These are phyloP conservation scores for Thermophis baileyi DNA, from an alignment of 2,113 vertebrate genomes.

Conservation along the genomic window DNA sequence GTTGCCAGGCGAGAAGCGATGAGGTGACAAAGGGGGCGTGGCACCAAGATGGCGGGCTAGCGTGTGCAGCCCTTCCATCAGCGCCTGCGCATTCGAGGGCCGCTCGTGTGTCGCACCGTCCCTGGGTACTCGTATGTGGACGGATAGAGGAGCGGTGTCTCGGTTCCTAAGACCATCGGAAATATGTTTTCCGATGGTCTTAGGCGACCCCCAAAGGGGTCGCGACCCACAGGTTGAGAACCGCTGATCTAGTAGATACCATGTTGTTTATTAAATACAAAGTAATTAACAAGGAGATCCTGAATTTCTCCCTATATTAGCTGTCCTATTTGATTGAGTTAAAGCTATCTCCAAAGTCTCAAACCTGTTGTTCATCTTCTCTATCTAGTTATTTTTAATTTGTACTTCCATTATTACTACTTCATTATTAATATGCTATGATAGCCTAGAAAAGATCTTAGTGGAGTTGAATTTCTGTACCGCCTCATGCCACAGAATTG, in stretches of 20 bases:
- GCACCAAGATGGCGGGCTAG: too few species aligned
- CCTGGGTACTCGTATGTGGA: too few species aligned
- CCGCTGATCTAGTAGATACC: neutral
- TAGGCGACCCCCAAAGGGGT: too few species aligned
- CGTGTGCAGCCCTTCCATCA: too few species aligned
- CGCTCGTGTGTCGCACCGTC: too few species aligned
- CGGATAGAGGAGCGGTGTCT: too few species aligned
- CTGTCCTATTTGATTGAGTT: constrained; percentile 42
- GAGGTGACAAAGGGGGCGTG: too few species aligned
- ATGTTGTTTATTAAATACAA: constrained; percentile 20
- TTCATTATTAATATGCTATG: constrained; percentile 53
- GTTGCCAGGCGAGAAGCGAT: too few species aligned
- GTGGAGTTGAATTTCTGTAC: constrained; percentile 39
- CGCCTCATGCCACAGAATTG: neutral
- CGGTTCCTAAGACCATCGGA: too few species aligned
- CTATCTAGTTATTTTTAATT: constrained; percentile 52
- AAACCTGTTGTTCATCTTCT: constrained; percentile 44
- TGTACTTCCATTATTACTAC: constrained; percentile 45
- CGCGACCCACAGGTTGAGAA: too few species aligned
- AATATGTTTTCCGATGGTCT: too few species aligned
- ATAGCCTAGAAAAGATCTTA: constrained; percentile 50
- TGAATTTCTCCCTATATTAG: constrained; percentile 21
- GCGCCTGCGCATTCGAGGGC: too few species aligned
- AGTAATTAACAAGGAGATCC: constrained; percentile 34
- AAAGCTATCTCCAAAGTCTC: constrained; percentile 56